phyloP scores from a whole-genome alignment of 2,797 vertebrate genomes.

The Glossophaga mutica region DNA sequence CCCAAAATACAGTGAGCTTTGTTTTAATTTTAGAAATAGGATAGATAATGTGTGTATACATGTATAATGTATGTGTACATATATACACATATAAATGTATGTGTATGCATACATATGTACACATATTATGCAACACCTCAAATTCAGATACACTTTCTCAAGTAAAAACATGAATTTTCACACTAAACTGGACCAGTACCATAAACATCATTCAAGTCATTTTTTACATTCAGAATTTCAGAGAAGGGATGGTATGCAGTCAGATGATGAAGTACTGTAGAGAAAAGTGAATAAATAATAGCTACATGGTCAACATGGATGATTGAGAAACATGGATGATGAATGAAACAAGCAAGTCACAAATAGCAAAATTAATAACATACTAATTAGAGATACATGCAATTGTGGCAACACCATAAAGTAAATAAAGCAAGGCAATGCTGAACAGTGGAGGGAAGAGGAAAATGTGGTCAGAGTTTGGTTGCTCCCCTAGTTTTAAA shows the following conservation, averaged over 20 bases:
- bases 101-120: neutral
- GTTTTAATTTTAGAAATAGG: neutral
- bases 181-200: neutral
- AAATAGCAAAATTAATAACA: slow-evolving; percentile 9
- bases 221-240: slow-evolving; percentile 16
- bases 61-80: neutral
- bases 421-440: neutral
- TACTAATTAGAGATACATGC: neutral
- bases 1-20: neutral
- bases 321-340: neutral
- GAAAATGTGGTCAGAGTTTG: neutral
- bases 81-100: no score
- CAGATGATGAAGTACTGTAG: neutral
- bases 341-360: neutral
- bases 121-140: neutral
- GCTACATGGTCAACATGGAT: neutral
- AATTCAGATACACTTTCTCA: neutral
- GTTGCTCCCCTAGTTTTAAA: neutral
- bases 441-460: neutral
- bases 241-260: neutral
- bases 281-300: neutral
- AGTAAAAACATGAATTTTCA: neutral
- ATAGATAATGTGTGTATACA: neutral
- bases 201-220: neutral
- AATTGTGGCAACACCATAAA: neutral